phyloP scores from a whole-genome alignment of 2,888 invertebrate genomes.

The Sinodicranocentrus sp. region DNA sequence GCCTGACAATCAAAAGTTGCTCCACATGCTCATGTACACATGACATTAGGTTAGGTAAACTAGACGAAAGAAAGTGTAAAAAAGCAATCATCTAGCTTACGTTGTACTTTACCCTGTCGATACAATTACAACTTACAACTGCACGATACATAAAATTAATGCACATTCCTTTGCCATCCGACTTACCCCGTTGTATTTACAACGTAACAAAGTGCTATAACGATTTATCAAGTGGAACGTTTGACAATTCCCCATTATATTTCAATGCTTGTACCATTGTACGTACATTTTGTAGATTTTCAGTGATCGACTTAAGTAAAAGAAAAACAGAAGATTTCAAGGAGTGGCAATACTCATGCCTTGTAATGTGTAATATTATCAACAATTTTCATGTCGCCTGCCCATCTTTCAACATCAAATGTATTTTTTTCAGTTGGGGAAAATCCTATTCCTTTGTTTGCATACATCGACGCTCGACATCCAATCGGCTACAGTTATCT shows the following conservation, averaged over 20 bases:
- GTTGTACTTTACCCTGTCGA: not conserved
- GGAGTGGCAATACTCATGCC: not conserved
- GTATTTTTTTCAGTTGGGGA: not conserved
- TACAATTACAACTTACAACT: slow-evolving; percentile 3
- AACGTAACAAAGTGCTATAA: not conserved
- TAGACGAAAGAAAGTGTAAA: not conserved
- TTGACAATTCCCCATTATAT: not conserved
- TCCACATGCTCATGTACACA: not conserved
- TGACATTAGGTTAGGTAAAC: not conserved
- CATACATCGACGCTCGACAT: slow-evolving; percentile 9
- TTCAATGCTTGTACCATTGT: not conserved
- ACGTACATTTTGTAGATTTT: not conserved
- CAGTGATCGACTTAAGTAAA: slow-evolving; percentile 12
- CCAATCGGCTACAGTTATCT: not conserved
- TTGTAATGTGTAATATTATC: not conserved
- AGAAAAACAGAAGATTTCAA: slow-evolving; percentile 28
- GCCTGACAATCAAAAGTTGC: slow-evolving; percentile 57
- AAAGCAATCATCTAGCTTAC: slow-evolving; percentile 23
- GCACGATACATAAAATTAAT: slow-evolving; percentile 7
- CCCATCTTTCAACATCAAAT: slow-evolving; percentile 5
- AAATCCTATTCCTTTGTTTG: slow-evolving; percentile 28
- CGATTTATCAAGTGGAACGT: slow-evolving; percentile 40
- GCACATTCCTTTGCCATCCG: slow-evolving; percentile 9
- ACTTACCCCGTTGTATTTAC: slow-evolving; percentile 7
- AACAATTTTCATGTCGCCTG: slow-evolving; percentile 3